Evolutionary conservation across 2,888 invertebrate species (phyloP).

Genomic region (Chrysina gloriosa): DNA sequence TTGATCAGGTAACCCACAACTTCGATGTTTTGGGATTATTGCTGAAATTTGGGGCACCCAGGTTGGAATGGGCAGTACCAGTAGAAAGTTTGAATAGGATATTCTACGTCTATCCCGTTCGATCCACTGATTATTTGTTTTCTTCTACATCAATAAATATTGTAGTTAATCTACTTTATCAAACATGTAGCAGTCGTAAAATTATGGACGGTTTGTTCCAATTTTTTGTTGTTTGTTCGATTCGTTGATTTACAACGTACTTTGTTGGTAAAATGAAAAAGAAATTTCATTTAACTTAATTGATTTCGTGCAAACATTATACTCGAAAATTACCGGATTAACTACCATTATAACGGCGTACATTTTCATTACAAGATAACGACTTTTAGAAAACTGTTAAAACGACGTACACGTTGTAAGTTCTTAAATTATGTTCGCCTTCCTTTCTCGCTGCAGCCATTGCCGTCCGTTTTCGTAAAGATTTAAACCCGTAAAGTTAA

Average conservation of each 20-base stretch:
- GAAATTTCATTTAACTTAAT: conserved; percentile 8
- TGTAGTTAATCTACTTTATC: too few species aligned
- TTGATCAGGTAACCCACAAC: too few species aligned
- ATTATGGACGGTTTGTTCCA: too few species aligned
- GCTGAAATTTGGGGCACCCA: too few species aligned
- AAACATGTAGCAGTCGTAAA: too few species aligned
- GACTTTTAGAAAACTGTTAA: conserved; percentile 19
- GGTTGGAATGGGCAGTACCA: too few species aligned
- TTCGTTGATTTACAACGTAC: background rate
- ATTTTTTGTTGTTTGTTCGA: too few species aligned
- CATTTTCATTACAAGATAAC: conserved; percentile 26
- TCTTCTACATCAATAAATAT: too few species aligned
- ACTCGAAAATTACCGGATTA: conserved; percentile 3
- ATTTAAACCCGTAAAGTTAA: conserved; percentile 33
- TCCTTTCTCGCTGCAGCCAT: background rate
- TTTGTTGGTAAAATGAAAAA: background rate
- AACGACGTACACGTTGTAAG: conserved; percentile 4
- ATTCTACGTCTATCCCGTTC: too few species aligned
- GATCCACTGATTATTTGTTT: too few species aligned
- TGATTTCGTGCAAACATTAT: conserved; percentile 1
- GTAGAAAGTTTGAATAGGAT: too few species aligned
- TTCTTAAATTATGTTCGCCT: conserved; percentile 15
- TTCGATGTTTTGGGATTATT: too few species aligned
- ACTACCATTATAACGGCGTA: conserved; percentile 17
- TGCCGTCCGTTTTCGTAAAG: conserved; percentile 9